A percentile compares a stretch with the other conserved stretches of the same genome.
These are phyloP conservation scores for Acanthosoma haemorrhoidale DNA, from an alignment of 2,888 invertebrate species.

Conservation along the genomic window DNA sequence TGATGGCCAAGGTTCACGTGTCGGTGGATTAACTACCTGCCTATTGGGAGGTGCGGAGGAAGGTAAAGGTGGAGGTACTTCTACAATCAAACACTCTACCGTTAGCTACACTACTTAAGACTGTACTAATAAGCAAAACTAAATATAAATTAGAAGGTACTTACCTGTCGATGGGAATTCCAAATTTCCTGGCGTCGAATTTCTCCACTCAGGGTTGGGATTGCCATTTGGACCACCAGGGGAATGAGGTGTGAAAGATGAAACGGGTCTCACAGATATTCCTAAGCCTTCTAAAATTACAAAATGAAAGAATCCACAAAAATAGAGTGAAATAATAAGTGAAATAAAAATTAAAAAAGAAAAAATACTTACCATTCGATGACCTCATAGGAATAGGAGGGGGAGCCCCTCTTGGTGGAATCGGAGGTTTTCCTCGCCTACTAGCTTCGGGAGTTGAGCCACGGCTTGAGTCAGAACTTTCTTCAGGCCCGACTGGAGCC, in stretches of 20 bases:
- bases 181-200: conserved; percentile 33
- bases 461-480: conserved; percentile 48
- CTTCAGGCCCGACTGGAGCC: conserved; percentile 40
- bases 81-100: conserved; percentile 44
- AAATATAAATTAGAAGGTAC: neutral
- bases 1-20: conserved; percentile 42
- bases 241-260: conserved; percentile 26
- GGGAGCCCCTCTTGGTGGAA: conserved; percentile 56
- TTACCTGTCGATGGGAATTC: conserved; percentile 22
- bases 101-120: conserved; percentile 19
- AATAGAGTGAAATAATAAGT: neutral
- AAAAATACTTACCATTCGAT: conserved; percentile 45
- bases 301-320: neutral
- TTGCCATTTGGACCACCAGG: conserved; percentile 33
- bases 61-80: conserved; percentile 56
- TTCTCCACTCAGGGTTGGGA: conserved; percentile 35
- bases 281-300: neutral
- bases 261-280: conserved; percentile 30
- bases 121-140: conserved; percentile 6
- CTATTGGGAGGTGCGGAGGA: conserved; percentile 52
- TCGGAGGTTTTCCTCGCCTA: conserved; percentile 49
- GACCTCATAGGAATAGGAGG: conserved; percentile 53
- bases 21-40: conserved; percentile 28
- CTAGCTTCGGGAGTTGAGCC: conserved; percentile 50
- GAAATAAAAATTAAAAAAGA: neutral